Evolutionary conservation across 2,888 invertebrate genomes (phyloP).

Genomic region (Tenthredo distinguenda): DNA sequence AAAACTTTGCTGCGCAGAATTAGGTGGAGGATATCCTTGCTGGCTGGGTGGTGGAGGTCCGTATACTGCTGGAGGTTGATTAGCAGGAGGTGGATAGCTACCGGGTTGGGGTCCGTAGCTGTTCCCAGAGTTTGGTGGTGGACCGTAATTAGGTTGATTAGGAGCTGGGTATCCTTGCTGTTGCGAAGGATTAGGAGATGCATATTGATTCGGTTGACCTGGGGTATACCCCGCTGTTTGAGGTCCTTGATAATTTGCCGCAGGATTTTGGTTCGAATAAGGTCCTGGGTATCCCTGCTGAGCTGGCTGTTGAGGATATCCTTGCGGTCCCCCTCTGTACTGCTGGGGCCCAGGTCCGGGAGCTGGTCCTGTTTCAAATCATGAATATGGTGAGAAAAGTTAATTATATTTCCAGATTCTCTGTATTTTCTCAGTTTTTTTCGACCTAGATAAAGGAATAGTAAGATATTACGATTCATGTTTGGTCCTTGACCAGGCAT

Average conservation of each 20-base stretch:
- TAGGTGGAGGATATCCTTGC: conserved; percentile 84
- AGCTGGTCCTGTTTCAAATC: conserved; percentile 77
- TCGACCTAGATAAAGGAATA: neutral
- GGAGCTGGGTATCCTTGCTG: conserved; percentile 84
- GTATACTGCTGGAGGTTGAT: conserved; percentile 81
- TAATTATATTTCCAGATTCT: neutral
- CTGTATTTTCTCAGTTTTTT: neutral
- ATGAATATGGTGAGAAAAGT: neutral
- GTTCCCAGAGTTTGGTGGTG: conserved; percentile 73
- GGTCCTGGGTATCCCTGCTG: conserved; percentile 82
- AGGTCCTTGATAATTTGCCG: conserved; percentile 84
- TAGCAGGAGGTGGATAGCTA: conserved; percentile 83
- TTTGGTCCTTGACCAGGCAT: conserved; percentile 80
- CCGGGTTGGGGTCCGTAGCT: conserved; percentile 76
- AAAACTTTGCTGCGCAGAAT: conserved; percentile 77
- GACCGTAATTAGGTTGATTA: conserved; percentile 79
- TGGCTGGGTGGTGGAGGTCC: conserved; percentile 85
- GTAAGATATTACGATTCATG: conserved; percentile 73
- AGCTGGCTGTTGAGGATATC: conserved; percentile 85
- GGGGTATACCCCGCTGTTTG: conserved; percentile 77
- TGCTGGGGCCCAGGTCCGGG: conserved; percentile 81
- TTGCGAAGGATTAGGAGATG: conserved; percentile 82
- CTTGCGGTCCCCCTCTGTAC: conserved; percentile 79
- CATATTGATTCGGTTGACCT: conserved; percentile 83
- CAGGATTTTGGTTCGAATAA: conserved; percentile 81